A percentile compares a stretch with the other conserved stretches of the same genome.
Conservation (phyloP, 2,888 invertebrate genomes). For the Agrotis exclamationis region DNA sequence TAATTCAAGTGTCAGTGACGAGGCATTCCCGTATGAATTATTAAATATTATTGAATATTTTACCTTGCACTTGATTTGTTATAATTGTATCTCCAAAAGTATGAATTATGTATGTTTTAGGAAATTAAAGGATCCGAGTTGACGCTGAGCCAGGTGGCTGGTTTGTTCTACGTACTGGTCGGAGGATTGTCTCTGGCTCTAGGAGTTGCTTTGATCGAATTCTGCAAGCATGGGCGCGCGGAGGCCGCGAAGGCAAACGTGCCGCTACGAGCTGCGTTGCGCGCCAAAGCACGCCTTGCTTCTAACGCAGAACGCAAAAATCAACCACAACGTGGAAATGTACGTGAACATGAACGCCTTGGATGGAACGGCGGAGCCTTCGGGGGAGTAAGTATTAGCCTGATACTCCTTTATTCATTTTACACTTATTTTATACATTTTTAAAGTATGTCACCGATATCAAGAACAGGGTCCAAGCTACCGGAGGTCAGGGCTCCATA, state of each 20-base stretch:
- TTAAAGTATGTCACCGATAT: no score
- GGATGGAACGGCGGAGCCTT: conserved; percentile 86
- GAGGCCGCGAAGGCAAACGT: conserved; percentile 95
- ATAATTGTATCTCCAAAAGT: background rate
- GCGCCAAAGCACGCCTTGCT: conserved; percentile 93
- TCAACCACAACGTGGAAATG: conserved; percentile 71
- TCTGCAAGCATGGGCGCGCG: conserved; percentile 96
- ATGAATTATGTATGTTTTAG: conserved; percentile 66
- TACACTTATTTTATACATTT: no score
- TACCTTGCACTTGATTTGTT: background rate
- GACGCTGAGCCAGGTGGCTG: conserved; percentile 98
- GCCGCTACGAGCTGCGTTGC: conserved; percentile 95
- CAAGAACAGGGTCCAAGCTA: no score
- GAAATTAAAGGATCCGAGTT: conserved; percentile 95
- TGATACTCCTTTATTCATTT: no score
- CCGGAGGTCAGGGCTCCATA: no score
- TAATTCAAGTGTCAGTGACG: no score
- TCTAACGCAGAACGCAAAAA: conserved; percentile 80
- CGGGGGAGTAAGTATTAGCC: conserved; percentile 79
- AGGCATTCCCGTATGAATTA: no score
- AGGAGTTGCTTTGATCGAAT: conserved; percentile 97
- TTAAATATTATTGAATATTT: no score
- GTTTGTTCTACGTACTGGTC: conserved; percentile 99
- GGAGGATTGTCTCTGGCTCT: conserved; percentile 97
- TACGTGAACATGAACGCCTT: conserved; percentile 80